phyloP scores from a whole-genome alignment of 2,888 invertebrate genomes.

The Hyposoter dolosus region DNA sequence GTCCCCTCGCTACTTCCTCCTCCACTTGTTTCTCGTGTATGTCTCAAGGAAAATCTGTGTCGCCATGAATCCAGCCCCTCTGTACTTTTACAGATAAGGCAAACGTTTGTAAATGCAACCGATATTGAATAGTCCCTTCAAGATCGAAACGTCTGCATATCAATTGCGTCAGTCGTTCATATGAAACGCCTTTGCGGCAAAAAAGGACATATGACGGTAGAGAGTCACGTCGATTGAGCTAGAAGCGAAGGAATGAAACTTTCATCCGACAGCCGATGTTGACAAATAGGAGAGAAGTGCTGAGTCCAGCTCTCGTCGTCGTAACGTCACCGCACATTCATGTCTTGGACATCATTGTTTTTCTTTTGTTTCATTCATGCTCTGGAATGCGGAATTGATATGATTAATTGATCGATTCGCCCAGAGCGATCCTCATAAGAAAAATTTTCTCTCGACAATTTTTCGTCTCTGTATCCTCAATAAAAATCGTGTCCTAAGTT shows the following conservation, averaged over 20 bases:
- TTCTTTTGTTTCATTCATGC: slow-evolving; percentile 20
- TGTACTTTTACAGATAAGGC: slow-evolving; percentile 52
- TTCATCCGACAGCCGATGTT: slow-evolving; percentile 37
- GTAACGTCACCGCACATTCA: slow-evolving; percentile 8
- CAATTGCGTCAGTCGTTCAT: slow-evolving; percentile 39
- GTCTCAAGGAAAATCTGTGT: not conserved
- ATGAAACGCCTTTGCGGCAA: not conserved
- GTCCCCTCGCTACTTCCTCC: not conserved
- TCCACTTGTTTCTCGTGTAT: not conserved
- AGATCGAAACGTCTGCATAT: slow-evolving; percentile 46
- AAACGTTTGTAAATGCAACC: slow-evolving; percentile 55
- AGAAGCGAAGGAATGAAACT: slow-evolving; percentile 44
- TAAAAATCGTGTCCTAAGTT: not conserved
- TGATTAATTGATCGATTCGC: not conserved
- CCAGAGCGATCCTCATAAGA: not conserved
- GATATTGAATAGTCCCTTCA: slow-evolving; percentile 19
- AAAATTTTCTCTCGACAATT: not conserved
- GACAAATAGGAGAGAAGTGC: slow-evolving; percentile 38
- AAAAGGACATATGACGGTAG: slow-evolving; percentile 3
- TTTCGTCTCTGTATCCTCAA: not conserved
- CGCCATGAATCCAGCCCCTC: slow-evolving; percentile 48
- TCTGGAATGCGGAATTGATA: slow-evolving; percentile 38
- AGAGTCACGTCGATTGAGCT: slow-evolving; percentile 30
- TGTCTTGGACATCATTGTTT: not conserved
- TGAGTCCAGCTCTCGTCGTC: slow-evolving; percentile 18